Conservation (phyloP, 2,113 vertebrate genomes). For the Cynopterus brachyotis region DNA sequence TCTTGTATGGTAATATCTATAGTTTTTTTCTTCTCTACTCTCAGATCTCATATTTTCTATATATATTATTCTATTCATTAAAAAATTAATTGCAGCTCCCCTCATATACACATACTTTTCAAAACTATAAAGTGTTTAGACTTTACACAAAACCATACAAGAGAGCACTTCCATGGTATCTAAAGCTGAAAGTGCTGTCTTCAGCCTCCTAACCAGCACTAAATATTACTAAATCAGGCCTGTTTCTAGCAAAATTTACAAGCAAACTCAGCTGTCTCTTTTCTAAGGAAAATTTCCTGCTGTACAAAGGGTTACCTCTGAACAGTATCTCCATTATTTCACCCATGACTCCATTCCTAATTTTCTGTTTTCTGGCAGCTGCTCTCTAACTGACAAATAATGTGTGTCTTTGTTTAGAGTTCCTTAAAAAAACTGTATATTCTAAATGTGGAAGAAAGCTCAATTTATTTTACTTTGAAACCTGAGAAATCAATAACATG, state of each 20-base stretch:
- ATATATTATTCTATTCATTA: neutral
- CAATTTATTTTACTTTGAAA: constrained; percentile 84
- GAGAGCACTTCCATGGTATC: constrained; percentile 38
- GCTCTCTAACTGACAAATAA: constrained; percentile 77
- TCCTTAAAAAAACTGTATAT: constrained; percentile 78
- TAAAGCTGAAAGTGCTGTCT: constrained; percentile 43
- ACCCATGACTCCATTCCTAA: constrained; percentile 75
- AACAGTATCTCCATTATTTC: constrained; percentile 78
- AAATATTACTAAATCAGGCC: constrained; percentile 71
- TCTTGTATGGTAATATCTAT: neutral
- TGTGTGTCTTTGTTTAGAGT: constrained; percentile 78
- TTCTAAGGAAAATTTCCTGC: constrained; percentile 76
- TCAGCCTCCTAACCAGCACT: constrained; percentile 28
- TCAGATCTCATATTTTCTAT: constrained; percentile 4
- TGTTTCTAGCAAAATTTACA: constrained; percentile 80
- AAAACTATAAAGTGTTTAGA: constrained; percentile 58
- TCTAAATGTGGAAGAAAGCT: constrained; percentile 83
- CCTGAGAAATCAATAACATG: constrained; percentile 83
- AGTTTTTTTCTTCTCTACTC: neutral
- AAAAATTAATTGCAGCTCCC: neutral
- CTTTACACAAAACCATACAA: constrained; percentile 53
- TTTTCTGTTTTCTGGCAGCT: constrained; percentile 82
- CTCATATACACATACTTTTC: neutral
- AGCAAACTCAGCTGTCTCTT: constrained; percentile 79
- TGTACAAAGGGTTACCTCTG: constrained; percentile 74